Evolutionary conservation across 1,140 invertebrate species (phyloP).

Genomic region (Antheraea mylitta): DNA sequence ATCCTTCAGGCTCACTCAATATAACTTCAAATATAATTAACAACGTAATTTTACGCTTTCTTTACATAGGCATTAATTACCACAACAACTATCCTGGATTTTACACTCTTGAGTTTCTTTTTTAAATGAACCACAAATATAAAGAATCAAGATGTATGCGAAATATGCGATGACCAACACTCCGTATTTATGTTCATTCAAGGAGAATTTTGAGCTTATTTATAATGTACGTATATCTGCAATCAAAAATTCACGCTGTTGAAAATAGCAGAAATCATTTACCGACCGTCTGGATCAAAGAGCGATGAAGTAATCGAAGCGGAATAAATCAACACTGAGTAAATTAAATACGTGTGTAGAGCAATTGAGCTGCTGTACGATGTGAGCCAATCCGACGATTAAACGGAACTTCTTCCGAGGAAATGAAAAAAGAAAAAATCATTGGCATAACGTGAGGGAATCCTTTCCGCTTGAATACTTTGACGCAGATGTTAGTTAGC

Average conservation of each 20-base stretch:
- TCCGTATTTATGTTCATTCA: not conserved
- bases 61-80: too few species aligned
- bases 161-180: not conserved
- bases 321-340: conserved; percentile 47
- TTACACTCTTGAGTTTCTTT: too few species aligned
- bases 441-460: conserved; percentile 27
- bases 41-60: too few species aligned
- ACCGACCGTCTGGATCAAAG: conserved; percentile 38
- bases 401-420: conserved; percentile 30
- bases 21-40: too few species aligned
- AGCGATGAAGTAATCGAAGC: conserved; percentile 43
- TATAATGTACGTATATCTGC: conserved; percentile 19
- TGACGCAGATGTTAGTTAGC: conserved; percentile 30
- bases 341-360: conserved; percentile 48
- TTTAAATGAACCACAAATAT: too few species aligned
- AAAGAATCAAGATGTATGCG: not conserved
- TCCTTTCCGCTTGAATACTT: conserved; percentile 21
- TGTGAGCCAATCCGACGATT: conserved; percentile 34
- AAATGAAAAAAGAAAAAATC: conserved; percentile 30
- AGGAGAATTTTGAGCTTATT: conserved; percentile 9
- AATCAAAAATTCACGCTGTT: conserved; percentile 23
- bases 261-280: conserved; percentile 34
- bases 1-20: too few species aligned
- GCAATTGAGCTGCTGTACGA: conserved; percentile 29
- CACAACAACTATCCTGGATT: too few species aligned